Evolutionary conservation across 2,888 invertebrate species (phyloP).

Genomic region (Apodemia zela): DNA sequence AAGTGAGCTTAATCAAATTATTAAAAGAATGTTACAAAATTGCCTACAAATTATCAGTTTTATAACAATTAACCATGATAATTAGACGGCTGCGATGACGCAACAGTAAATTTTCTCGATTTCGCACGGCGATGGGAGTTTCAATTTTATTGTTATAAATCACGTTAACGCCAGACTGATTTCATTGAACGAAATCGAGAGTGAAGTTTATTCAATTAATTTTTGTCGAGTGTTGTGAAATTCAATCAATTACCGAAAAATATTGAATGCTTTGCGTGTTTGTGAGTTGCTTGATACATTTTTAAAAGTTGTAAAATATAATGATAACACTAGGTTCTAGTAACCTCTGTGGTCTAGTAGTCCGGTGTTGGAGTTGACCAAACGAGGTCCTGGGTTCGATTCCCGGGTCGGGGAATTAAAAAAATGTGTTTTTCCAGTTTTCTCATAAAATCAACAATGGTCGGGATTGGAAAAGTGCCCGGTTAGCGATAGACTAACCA

Average conservation of each 20-base stretch:
- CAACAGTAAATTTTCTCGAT: slow-evolving; percentile 63
- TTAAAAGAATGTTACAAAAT: slow-evolving; percentile 44
- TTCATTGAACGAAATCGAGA: slow-evolving; percentile 47
- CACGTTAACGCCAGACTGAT: slow-evolving; percentile 54
- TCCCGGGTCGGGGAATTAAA: no score
- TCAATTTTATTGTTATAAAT: slow-evolving; percentile 61
- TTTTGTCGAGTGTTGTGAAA: slow-evolving; percentile 13
- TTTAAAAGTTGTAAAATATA: no score
- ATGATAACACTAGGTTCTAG: no score
- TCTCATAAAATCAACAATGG: no score
- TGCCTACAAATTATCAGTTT: slow-evolving; percentile 56
- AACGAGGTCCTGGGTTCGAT: no score
- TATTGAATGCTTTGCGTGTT: neutral
- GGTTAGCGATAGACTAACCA: no score
- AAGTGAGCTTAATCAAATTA: slow-evolving; percentile 15
- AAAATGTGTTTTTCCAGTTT: no score
- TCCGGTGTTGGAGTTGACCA: no score
- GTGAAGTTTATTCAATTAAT: slow-evolving; percentile 47
- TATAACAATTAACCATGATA: slow-evolving; percentile 64
- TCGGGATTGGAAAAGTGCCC: no score
- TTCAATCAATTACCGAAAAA: slow-evolving; percentile 1
- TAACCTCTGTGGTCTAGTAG: no score
- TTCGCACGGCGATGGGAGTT: slow-evolving; percentile 62
- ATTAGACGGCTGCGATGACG: slow-evolving; percentile 59
- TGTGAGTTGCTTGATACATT: neutral